These are phyloP conservation scores for Calameuta pallipes DNA, from an alignment of 2,888 invertebrate genomes.

Conservation along the genomic window DNA sequence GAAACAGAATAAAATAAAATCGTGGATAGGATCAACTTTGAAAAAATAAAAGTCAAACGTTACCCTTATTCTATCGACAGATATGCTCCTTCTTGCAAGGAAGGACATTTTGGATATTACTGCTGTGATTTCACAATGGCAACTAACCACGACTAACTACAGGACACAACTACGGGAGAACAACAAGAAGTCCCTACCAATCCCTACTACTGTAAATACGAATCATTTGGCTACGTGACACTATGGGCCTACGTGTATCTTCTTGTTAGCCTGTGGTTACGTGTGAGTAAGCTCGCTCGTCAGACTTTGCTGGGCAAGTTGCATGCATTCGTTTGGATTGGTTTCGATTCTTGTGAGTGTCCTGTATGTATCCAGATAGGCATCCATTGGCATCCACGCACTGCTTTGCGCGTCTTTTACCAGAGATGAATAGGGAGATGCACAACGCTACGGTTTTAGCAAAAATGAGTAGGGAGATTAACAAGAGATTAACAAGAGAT, in stretches of 20 bases:
- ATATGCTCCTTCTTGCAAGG: background rate
- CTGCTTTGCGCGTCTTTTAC: background rate
- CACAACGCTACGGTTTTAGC: too few relatives aligned
- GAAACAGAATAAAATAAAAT: background rate
- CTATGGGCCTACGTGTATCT: background rate
- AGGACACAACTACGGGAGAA: background rate
- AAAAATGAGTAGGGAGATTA: too few relatives aligned
- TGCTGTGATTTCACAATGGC: background rate
- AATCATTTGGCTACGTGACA: background rate
- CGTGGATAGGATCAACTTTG: background rate
- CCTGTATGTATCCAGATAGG: too few relatives aligned
- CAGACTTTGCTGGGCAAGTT: background rate
- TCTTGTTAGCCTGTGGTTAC: background rate
- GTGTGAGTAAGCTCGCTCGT: background rate
- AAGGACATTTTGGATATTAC: background rate
- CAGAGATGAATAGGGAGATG: background rate
- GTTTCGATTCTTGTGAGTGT: background rate
- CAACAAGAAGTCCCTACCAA: background rate
- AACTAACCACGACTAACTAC: background rate
- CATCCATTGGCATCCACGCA: background rate
- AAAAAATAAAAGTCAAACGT: background rate
- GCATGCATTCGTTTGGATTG: background rate
- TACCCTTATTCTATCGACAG: background rate
- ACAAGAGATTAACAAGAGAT: too few relatives aligned
- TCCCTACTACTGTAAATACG: background rate